A percentile compares a stretch with the other conserved stretches of the same genome.
Evolutionary conservation across 2,113 vertebrate genomes (phyloP).

Genomic region (Nerophis ophidion): DNA sequence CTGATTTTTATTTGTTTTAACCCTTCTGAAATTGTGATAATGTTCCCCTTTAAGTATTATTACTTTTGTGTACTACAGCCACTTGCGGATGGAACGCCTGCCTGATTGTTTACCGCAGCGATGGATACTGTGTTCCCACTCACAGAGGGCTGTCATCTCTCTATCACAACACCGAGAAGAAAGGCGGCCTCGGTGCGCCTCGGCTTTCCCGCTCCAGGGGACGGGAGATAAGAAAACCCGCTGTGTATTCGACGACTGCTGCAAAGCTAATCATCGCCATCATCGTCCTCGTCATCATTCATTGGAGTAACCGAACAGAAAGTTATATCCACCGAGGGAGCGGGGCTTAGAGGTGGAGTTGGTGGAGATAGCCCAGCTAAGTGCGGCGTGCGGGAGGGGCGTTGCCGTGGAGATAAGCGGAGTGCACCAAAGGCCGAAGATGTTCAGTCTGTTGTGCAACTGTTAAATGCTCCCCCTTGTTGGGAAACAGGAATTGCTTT

Average conservation of each 20-base stretch:
- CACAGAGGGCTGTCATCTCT: constrained; percentile 23
- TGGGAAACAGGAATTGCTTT: constrained; percentile 29
- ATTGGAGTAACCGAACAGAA: constrained; percentile 2
- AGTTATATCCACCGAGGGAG: constrained; percentile 10
- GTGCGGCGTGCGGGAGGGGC: neutral
- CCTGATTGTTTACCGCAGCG: constrained; percentile 13
- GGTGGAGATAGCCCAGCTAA: constrained; percentile 12
- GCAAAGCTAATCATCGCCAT: constrained; percentile 18
- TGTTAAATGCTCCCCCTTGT: constrained; percentile 27
- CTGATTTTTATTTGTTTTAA: too few relatives aligned
- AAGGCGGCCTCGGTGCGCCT: constrained; percentile 21
- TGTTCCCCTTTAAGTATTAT: too few relatives aligned
- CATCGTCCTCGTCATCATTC: constrained; percentile 3
- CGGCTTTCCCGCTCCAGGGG: constrained; percentile 31
- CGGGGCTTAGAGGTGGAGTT: neutral
- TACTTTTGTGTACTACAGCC: too few relatives aligned
- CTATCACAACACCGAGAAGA: constrained; percentile 19
- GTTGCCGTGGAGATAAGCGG: constrained; percentile 18
- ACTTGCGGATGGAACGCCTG: constrained; percentile 18
- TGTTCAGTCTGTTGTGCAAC: constrained; percentile 38
- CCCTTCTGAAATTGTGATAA: too few relatives aligned
- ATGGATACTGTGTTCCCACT: constrained; percentile 12
- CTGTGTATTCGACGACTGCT: constrained; percentile 31
- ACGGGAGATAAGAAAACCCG: constrained; percentile 30
- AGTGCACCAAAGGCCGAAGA: constrained; percentile 23